phyloP scores from a whole-genome alignment of 35 echinoderm and acorn worm species.

The Diadema setosum region DNA sequence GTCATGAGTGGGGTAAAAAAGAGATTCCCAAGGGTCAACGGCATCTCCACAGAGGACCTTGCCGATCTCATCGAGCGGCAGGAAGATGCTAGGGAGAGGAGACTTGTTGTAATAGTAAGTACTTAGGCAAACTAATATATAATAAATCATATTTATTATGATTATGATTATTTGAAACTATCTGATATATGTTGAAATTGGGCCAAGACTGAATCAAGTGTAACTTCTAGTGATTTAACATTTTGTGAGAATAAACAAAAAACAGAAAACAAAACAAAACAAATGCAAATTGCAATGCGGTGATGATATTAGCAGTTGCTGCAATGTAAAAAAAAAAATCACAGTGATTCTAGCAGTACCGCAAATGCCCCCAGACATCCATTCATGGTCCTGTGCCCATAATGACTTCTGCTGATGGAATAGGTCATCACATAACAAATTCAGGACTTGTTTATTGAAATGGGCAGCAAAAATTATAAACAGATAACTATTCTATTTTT shows the following conservation, averaged over 20 bases:
- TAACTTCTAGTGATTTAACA: not conserved
- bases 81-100: not conserved
- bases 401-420: no score
- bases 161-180: not conserved
- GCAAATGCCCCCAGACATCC: no score
- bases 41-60: not conserved
- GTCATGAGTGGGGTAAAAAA: not conserved
- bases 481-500: no score
- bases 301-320: no score
- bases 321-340: no score
- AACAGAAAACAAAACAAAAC: not conserved
- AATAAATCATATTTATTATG: not conserved
- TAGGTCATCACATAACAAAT: no score
- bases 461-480: no score
- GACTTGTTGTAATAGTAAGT: not conserved
- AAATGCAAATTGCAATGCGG: no score
- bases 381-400: no score
- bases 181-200: not conserved
- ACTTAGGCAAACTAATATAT: not conserved
- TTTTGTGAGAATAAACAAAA: not conserved
- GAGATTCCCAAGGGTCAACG: not conserved
- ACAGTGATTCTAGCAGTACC: no score
- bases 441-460: no score
- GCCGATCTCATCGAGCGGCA: not conserved
- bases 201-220: not conserved